These are phyloP conservation scores for Capreolus pygargus DNA, from an alignment of 2,113 vertebrate species.

Conservation along the genomic window DNA sequence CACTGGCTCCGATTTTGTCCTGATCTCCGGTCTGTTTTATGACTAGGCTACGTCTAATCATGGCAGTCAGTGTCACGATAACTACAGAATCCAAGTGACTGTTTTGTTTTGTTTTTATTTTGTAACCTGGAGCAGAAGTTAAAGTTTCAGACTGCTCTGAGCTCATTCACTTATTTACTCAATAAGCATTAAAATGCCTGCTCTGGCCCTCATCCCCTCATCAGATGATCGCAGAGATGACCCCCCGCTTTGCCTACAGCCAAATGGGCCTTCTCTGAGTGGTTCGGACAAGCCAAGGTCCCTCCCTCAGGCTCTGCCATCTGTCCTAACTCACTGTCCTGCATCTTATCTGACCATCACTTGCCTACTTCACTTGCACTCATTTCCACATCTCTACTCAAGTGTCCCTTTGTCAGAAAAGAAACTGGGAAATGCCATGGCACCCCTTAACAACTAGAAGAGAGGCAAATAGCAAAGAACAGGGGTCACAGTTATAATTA, in stretches of 20 bases:
- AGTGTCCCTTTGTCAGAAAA: not conserved
- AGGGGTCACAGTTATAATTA: not conserved
- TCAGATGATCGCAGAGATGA: not conserved
- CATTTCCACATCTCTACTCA: not conserved
- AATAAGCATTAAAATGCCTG: not conserved
- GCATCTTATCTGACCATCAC: not conserved
- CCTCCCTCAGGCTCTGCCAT: not conserved
- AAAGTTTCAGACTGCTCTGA: not conserved
- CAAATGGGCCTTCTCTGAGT: not conserved
- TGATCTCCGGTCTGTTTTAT: not conserved
- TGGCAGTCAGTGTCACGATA: not conserved
- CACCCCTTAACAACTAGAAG: not conserved
- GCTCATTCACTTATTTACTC: not conserved
- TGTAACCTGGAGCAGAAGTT: not conserved
- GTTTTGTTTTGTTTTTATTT: not conserved
- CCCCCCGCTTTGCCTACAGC: not conserved
- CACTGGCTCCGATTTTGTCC: fast-evolving
- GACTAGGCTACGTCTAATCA: not conserved
- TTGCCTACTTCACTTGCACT: not conserved
- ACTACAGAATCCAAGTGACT: not conserved
- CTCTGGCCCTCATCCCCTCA: not conserved
- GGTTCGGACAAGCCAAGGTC: not conserved
- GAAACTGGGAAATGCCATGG: not conserved
- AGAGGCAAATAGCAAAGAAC: not conserved
- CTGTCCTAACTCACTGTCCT: not conserved